These are phyloP conservation scores for Lycocerus yunnanus DNA, from an alignment of 2,888 invertebrate species.

Conservation along the genomic window DNA sequence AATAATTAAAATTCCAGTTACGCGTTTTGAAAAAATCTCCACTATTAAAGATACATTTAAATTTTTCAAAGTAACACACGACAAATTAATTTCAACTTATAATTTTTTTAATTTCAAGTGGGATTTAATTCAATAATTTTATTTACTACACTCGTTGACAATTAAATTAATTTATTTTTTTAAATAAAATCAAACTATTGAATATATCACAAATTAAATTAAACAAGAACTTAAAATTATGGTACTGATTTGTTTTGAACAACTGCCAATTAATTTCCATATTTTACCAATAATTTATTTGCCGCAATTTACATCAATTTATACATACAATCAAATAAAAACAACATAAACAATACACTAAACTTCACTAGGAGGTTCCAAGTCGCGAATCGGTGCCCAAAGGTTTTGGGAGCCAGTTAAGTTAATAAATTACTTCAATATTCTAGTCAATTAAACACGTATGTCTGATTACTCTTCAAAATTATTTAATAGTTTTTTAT, in stretches of 20 bases:
- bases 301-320: not conserved
- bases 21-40: too few species aligned
- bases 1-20: too few species aligned
- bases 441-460: not conserved
- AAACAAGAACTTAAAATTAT: too few species aligned
- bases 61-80: too few species aligned
- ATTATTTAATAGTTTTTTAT: not conserved
- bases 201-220: too few species aligned
- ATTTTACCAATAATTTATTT: not conserved
- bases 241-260: not conserved
- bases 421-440: not conserved
- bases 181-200: too few species aligned
- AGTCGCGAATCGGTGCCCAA: not conserved
- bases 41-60: too few species aligned
- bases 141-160: too few species aligned
- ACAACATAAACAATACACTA: not conserved
- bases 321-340: not conserved
- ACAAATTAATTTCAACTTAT: too few species aligned
- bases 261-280: not conserved
- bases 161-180: too few species aligned
- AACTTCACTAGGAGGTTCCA: not conserved
- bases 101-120: too few species aligned
- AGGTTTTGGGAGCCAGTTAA: not conserved
- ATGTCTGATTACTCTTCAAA: not conserved
- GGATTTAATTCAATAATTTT: too few species aligned